A percentile compares a stretch with the other conserved stretches of the same genome.
Evolutionary conservation across 2,888 invertebrate species (phyloP).

Genomic region (Eupithecia dodoneata): DNA sequence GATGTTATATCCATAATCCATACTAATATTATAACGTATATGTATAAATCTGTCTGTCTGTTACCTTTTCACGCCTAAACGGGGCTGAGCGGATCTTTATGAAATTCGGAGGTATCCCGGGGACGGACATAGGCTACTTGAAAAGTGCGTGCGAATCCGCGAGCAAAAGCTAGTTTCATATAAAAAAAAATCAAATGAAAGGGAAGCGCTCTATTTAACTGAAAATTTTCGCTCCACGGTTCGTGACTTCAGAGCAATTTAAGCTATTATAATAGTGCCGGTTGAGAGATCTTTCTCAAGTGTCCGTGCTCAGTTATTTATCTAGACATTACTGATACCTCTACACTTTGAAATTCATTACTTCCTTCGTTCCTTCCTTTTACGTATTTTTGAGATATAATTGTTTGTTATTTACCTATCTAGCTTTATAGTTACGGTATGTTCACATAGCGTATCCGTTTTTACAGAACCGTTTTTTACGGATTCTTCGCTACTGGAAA

Average conservation of each 20-base stretch:
- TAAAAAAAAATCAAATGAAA: conserved; percentile 44
- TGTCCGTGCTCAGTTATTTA: conserved; percentile 7
- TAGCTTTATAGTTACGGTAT: background rate
- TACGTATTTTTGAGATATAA: background rate
- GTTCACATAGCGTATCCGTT: background rate
- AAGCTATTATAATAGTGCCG: conserved; percentile 63
- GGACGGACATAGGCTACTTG: no score
- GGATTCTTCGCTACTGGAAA: no score
- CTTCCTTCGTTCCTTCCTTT: background rate
- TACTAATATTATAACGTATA: no score
- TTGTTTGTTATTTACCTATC: background rate
- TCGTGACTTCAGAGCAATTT: conserved; percentile 65
- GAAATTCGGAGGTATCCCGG: no score
- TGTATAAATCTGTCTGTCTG: no score
- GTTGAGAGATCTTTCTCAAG: conserved; percentile 31
- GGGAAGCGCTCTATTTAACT: conserved; percentile 53
- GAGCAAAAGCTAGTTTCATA: background rate
- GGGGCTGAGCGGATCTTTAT: no score
- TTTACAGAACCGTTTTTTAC: no score
- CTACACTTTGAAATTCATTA: background rate
- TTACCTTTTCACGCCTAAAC: no score
- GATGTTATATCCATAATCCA: background rate
- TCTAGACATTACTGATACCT: conserved; percentile 6
- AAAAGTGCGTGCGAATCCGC: no score
- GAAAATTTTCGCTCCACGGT: conserved; percentile 67